Evolutionary conservation across 2,888 invertebrate genomes (phyloP), one percentile per base, ranked within the genome.

Genomic region (Platerodrilus igneus): DNA sequence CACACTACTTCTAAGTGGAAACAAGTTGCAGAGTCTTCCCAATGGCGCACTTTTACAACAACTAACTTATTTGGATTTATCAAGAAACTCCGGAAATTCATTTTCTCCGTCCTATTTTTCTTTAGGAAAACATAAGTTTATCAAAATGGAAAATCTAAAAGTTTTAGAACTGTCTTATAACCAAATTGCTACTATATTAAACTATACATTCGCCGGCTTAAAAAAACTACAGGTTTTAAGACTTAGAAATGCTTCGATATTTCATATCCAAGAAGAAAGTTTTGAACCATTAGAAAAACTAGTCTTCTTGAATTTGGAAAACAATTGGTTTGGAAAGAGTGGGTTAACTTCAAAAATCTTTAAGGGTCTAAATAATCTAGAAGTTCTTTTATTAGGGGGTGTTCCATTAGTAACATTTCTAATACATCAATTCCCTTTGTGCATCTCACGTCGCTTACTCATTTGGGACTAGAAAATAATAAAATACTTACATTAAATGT

Each of bases 151-250:
- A 13, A 64, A 71, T 23, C 50, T 79, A 3, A 61, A 61, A 52
- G 64, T 70, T 38, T 57, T 79, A 5, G 74, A 77, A 53, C 55
- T 79, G 25, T 70, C 73, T 2, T 75, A 62, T 44, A 78, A 79
- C 48, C 70, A 70, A 51, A 68, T 78, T 11, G 69, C 73, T 48
- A 67, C 71, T 17, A 56, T 78, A 37, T 73, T 67, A 41, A 60
- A 72, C 34, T 68, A 68, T 19, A 71, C 73, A 2, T 78, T 79
- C 51, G 60, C 55, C 19, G 76, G 76, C 10, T 60, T 78, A 44
- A 56, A 60, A 11, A 70, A 71, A 48, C 60, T 79, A 22, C 66
- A 61, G 53, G 62, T 69, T 43, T 60, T 79, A 36, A 71, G 68
- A 28, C 57, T 79, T 53, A 73, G 74, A 55, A 75, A 77, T 45